phyloP scores from a whole-genome alignment of 2,888 invertebrate species.

The Hololepta plana region DNA sequence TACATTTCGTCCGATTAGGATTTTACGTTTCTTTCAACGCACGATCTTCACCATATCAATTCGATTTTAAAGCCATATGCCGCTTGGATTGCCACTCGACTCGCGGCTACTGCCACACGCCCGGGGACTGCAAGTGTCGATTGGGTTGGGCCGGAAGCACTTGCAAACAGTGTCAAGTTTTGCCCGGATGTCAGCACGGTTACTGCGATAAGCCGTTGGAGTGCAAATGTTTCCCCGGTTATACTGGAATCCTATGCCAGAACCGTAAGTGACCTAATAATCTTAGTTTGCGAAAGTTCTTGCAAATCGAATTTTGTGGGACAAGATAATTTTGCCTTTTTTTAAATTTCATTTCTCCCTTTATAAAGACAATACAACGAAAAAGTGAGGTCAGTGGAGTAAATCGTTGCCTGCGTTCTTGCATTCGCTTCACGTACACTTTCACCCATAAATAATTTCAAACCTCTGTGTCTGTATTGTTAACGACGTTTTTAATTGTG shows the following conservation, averaged over 20 bases:
- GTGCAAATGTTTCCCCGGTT: constrained; percentile 82
- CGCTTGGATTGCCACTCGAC: constrained; percentile 69
- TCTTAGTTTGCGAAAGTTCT: constrained; percentile 1
- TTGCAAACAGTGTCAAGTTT: constrained; percentile 70
- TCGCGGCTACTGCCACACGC: constrained; percentile 71
- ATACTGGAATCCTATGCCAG: constrained; percentile 74
- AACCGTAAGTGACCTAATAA: constrained; percentile 45
- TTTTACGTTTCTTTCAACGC: background rate
- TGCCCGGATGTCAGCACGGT: constrained; percentile 84
- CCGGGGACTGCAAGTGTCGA: constrained; percentile 76
- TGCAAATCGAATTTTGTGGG: no score
- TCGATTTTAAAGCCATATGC: constrained; percentile 51
- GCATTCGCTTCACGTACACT: no score
- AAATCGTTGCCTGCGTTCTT: no score
- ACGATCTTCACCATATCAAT: constrained; percentile 1
- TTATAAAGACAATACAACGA: no score
- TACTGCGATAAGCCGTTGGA: constrained; percentile 78
- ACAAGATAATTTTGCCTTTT: constrained; percentile 1
- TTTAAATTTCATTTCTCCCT: no score
- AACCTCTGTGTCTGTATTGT: no score
- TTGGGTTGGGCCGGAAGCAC: constrained; percentile 80
- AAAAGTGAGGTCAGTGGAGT: no score
- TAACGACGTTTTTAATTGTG: no score
- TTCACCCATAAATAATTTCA: no score
- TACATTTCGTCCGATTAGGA: no score